phyloP scores from a whole-genome alignment of 2,797 vertebrate genomes.

The Protonibea diacanthus region DNA sequence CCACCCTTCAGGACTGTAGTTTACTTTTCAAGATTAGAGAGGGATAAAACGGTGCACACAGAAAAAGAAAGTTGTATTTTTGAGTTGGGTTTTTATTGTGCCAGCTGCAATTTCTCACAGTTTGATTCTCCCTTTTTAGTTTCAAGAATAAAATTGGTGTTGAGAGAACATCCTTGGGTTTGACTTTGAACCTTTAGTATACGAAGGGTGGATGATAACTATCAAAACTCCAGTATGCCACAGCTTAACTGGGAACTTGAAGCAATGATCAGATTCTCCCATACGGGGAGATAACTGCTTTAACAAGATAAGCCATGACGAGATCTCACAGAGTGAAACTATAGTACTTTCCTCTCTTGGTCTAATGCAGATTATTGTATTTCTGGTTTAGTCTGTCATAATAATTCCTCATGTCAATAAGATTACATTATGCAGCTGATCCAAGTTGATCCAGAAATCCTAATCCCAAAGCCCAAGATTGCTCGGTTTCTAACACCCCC shows the following conservation, averaged over 20 bases:
- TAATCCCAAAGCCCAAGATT: conserved; percentile 72
- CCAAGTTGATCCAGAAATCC: conserved; percentile 80
- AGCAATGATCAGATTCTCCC: conserved; percentile 36
- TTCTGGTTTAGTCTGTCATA: conserved; percentile 68
- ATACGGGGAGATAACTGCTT: conserved; percentile 36
- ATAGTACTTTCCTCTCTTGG: conserved; percentile 42
- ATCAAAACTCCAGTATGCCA: conserved; percentile 31
- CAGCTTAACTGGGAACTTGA: conserved; percentile 20
- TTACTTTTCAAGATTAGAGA: conserved; percentile 80
- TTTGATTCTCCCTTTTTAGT: conserved; percentile 23
- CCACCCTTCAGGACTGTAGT: conserved; percentile 73
- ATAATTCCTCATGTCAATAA: conserved; percentile 78
- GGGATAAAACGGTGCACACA: conserved; percentile 51
- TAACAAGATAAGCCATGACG: conserved; percentile 65
- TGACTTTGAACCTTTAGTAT: conserved; percentile 27
- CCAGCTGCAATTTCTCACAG: conserved; percentile 32
- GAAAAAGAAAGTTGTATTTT: conserved; percentile 53
- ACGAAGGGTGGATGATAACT: conserved; percentile 26
- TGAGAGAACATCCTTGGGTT: conserved; percentile 27
- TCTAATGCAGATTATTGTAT: conserved; percentile 75
- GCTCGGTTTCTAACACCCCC: conserved; percentile 67
- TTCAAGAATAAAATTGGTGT: conserved; percentile 3
- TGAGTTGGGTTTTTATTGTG: conserved; percentile 37
- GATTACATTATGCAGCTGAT: conserved; percentile 81
- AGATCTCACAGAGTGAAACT: conserved; percentile 47